Evolutionary conservation across 2,888 invertebrate species (phyloP).

Genomic region (Drosophila pseudotalamancana): DNA sequence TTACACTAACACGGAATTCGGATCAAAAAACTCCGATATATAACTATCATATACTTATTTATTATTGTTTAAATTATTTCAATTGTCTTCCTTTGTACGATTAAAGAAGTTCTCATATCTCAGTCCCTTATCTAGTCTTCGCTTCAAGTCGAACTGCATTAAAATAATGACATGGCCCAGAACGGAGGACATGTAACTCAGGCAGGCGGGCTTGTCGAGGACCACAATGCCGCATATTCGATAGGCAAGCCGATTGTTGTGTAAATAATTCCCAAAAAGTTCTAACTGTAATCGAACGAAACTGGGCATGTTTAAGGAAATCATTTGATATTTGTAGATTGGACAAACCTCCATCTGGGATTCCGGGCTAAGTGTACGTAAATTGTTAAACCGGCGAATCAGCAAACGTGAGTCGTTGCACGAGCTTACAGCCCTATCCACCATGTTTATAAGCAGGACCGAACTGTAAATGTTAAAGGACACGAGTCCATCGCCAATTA

Average conservation of each 20-base stretch:
- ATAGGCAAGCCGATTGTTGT: slow-evolving; percentile 42
- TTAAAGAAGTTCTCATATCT: neutral
- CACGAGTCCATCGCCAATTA: slow-evolving; percentile 41
- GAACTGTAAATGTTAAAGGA: slow-evolving; percentile 16
- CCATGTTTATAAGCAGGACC: slow-evolving; percentile 36
- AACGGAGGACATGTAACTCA: slow-evolving; percentile 46
- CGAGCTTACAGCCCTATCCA: slow-evolving; percentile 42
- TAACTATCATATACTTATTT: too few relatives aligned
- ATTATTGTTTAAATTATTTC: too few relatives aligned
- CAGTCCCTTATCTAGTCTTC: neutral
- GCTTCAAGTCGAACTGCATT: slow-evolving; percentile 66
- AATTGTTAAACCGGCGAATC: slow-evolving; percentile 50
- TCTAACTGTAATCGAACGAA: slow-evolving; percentile 45
- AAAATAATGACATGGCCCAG: slow-evolving; percentile 53
- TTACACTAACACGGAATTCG: too few relatives aligned
- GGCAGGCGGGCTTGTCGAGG: slow-evolving; percentile 47
- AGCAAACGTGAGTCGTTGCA: slow-evolving; percentile 52
- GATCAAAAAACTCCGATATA: too few relatives aligned
- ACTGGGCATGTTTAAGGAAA: neutral
- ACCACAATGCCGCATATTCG: slow-evolving; percentile 39
- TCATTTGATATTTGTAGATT: neutral
- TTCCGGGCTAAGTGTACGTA: slow-evolving; percentile 1
- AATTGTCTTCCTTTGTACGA: neutral
- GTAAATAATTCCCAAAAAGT: slow-evolving; percentile 24
- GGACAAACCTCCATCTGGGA: slow-evolving; percentile 47